phyloP scores from a whole-genome alignment of 2,888 invertebrate species.

The Anodontia alba region DNA sequence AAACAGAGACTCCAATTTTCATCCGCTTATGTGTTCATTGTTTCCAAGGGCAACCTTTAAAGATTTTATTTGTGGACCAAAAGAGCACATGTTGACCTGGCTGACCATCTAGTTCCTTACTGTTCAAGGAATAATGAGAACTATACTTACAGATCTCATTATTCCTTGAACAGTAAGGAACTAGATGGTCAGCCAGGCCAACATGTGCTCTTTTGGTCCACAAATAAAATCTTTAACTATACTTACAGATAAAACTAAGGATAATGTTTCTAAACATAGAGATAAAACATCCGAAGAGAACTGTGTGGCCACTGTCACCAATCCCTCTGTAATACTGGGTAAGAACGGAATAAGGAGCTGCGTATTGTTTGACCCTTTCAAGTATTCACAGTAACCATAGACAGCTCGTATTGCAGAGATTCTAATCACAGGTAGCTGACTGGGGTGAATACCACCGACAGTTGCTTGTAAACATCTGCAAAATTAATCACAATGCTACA shows the following conservation, averaged over 20 bases:
- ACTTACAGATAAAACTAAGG: constrained; percentile 86
- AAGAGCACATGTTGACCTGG: too few relatives aligned
- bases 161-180: too few relatives aligned
- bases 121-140: too few relatives aligned
- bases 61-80: neutral
- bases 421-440: constrained; percentile 86
- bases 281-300: constrained; percentile 87
- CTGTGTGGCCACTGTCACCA: constrained; percentile 86
- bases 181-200: too few relatives aligned
- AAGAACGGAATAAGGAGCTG: constrained; percentile 85
- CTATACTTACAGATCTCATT: too few relatives aligned
- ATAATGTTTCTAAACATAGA: constrained; percentile 87
- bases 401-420: constrained; percentile 87
- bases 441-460: constrained; percentile 86
- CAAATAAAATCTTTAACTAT: neutral
- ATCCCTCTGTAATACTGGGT: constrained; percentile 86
- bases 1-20: too few relatives aligned
- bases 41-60: too few relatives aligned
- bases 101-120: too few relatives aligned
- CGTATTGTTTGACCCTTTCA: constrained; percentile 86
- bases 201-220: too few relatives aligned
- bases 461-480: constrained; percentile 87
- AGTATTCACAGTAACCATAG: constrained; percentile 87
- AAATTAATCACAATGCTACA: neutral
- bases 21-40: too few relatives aligned